These are phyloP conservation scores for Linepithema humile DNA, from an alignment of 1,140 invertebrate genomes.

Conservation along the genomic window DNA sequence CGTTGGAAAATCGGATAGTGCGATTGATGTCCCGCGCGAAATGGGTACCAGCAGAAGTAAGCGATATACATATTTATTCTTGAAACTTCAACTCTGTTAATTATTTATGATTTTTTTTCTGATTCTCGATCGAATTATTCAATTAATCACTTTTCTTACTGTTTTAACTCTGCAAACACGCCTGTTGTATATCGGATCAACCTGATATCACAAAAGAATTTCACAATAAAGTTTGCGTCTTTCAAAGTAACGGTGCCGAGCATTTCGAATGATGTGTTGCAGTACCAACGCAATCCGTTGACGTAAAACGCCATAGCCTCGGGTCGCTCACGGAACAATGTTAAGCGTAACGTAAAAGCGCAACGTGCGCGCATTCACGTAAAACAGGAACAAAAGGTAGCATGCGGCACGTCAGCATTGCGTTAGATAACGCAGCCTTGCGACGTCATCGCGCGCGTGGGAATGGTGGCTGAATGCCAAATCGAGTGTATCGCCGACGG, in stretches of 20 bases:
- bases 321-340: constrained; percentile 11
- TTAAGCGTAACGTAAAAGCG: constrained; percentile 3
- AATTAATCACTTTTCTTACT: background rate
- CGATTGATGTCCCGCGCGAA: background rate
- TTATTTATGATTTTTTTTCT: background rate
- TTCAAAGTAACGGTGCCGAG: background rate
- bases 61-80: background rate
- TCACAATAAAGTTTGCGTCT: background rate
- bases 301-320: constrained; percentile 7
- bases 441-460: constrained; percentile 62
- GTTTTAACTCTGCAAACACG: background rate
- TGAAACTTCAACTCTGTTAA: background rate
- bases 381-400: constrained; percentile 9
- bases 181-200: background rate
- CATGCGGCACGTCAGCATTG: constrained; percentile 18
- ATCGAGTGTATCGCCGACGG: constrained; percentile 65
- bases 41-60: background rate
- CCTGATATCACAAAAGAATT: background rate
- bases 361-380: background rate
- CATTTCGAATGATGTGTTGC: too few relatives aligned
- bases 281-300: background rate
- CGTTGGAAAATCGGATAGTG: background rate
- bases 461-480: constrained; percentile 69
- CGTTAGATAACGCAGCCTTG: constrained; percentile 61
- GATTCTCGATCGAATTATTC: too few relatives aligned